These are phyloP conservation scores for Oasisia sp. DNA, from an alignment of 2,888 invertebrate genomes.

Conservation along the genomic window DNA sequence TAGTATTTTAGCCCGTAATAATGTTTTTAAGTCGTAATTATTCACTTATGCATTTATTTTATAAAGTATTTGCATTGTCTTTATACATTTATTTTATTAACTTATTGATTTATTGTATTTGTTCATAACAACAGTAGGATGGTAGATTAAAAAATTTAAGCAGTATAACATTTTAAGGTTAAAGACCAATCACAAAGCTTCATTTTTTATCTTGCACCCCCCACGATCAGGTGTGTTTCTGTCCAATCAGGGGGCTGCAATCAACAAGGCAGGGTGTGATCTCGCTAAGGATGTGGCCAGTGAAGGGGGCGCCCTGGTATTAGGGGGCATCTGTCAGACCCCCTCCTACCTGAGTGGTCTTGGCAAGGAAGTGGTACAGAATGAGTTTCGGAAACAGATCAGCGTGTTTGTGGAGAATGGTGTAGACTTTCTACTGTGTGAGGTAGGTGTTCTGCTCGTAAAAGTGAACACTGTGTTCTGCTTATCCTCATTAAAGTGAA, in stretches of 20 bases:
- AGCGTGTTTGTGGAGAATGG: slow-evolving; percentile 61
- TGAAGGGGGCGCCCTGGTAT: slow-evolving; percentile 62
- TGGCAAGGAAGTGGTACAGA: slow-evolving; percentile 56
- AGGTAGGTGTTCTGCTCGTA: slow-evolving; percentile 48
- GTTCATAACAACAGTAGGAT: no score
- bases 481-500: not conserved
- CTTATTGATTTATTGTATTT: no score
- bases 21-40: no score
- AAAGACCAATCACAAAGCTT: no score
- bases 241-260: slow-evolving; percentile 52
- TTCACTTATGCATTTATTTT: no score
- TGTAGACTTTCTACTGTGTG: slow-evolving; percentile 65
- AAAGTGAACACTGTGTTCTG: not conserved
- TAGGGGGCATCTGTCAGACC: slow-evolving; percentile 63
- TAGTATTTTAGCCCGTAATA: no score
- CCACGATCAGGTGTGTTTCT: no score
- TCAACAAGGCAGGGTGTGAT: slow-evolving; percentile 63
- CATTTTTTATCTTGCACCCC: no score
- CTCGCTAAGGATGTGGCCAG: slow-evolving; percentile 61
- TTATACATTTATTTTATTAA: no score
- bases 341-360: slow-evolving; percentile 62
- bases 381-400: slow-evolving; percentile 62
- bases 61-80: no score
- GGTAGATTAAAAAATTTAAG: no score
- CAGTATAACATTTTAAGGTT: no score